Evolutionary conservation across 1,140 invertebrate species (phyloP), one percentile per base, ranked within the genome.

Genomic region (Drosophila nigrodunni): DNA sequence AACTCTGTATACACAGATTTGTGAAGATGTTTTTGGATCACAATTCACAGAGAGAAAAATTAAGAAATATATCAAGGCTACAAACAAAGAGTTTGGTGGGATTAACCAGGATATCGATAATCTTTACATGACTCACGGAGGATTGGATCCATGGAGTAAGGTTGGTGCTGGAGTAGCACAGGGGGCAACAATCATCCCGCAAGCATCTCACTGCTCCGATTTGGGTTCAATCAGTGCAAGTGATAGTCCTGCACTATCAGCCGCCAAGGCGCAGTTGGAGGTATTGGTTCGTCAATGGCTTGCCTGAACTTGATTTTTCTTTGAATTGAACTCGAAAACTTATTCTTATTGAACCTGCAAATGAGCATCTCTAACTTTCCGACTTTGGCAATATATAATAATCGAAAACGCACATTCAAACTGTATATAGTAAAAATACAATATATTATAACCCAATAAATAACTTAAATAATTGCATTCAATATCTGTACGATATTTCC

Each of bases 131-230:
- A 94, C 94, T n/a, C 95, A 95, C 74, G 95, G 95, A 11, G 90
- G 91, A 57, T 80, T 95, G 11, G 95, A 96, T 90, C 95, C 95
- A 0, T 96, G 95, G 95, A 93, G 94, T 62, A 85, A 92, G 0
- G 93, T 95, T 7, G 95, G 95, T 2, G 93, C 95, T 18, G 86
- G 80, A 18, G 35, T 58, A 10, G 68, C 25, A n/a, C 54, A 82
- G 9, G 67, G 73, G 43, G 89, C 79, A 9, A 82, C 77, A 4
- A 78, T 90, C 43, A 79, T 92, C 13, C 81, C 89, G 0, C 34
- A 68, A 7, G 94, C 94, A 2, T 95, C 95, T 0, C 95, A 96
- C 74, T 96, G 95, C 89, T 93, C 94, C 7, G 95, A 95, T 85
- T 93, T 95, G 89, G 93, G 93, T 60, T 93, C 94, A 7, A 91